Evolutionary conservation across 2,888 invertebrate genomes (phyloP).

Genomic region (Mechanitis messenoides): DNA sequence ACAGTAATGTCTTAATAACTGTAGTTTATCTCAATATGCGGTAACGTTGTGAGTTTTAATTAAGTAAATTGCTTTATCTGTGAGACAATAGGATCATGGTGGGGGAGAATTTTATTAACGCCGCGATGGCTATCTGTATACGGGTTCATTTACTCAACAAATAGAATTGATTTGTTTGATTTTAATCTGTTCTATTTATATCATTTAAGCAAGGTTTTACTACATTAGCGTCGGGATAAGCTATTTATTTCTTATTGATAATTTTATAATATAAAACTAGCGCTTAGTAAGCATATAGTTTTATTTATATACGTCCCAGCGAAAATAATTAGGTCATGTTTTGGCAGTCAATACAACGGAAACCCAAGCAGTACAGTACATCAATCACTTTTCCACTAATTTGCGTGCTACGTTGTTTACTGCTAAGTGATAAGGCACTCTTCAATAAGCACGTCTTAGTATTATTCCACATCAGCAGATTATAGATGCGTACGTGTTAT

Average conservation of each 20-base stretch:
- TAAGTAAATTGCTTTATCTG: slow-evolving; percentile 75
- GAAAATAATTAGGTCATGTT: too few relatives aligned
- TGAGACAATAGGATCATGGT: slow-evolving; percentile 63
- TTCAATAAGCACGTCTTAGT: slow-evolving; percentile 9
- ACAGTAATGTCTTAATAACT: slow-evolving; percentile 56
- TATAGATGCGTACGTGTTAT: neutral
- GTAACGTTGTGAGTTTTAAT: slow-evolving; percentile 63
- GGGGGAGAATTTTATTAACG: slow-evolving; percentile 63
- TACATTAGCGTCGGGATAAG: neutral
- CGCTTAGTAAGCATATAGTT: too few relatives aligned
- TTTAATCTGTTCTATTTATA: slow-evolving; percentile 44
- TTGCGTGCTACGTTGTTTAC: slow-evolving; percentile 8
- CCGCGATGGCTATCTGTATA: slow-evolving; percentile 57
- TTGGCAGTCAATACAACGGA: too few relatives aligned
- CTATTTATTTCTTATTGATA: neutral
- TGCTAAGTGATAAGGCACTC: slow-evolving; percentile 8
- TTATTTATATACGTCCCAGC: too few relatives aligned
- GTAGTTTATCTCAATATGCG: slow-evolving; percentile 57
- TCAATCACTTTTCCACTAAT: slow-evolving; percentile 12
- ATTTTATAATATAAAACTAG: too few relatives aligned
- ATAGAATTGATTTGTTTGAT: slow-evolving; percentile 73
- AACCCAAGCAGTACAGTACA: neutral
- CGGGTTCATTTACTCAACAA: slow-evolving; percentile 69
- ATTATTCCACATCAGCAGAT: neutral
- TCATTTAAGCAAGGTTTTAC: slow-evolving; percentile 2